A percentile compares a stretch with the other conserved stretches of the same genome.
These are phyloP conservation scores for Nasonovia ribisnigri DNA, from an alignment of 2,888 invertebrate genomes.

Conservation along the genomic window DNA sequence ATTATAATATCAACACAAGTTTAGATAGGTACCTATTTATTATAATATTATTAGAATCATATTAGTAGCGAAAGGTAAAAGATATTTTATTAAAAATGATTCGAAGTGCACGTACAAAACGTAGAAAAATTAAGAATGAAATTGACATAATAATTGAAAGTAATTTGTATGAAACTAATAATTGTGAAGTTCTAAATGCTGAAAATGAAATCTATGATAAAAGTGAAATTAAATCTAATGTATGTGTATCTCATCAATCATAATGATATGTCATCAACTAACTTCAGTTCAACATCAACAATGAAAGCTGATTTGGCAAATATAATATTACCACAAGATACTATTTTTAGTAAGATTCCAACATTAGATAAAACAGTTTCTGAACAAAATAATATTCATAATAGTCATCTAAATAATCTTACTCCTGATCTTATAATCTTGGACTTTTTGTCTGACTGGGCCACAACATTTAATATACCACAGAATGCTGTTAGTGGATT, in stretches of 20 bases:
- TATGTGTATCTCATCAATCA: neutral
- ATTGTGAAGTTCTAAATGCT: neutral
- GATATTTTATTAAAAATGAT: neutral
- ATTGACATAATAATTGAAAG: neutral
- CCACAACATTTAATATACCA: neutral
- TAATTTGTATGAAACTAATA: neutral
- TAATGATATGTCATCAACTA: neutral
- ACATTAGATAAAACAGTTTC: neutral
- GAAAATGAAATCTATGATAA: neutral
- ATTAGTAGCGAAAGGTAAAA: neutral
- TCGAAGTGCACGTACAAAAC: neutral
- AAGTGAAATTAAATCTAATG: neutral
- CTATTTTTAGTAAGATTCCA: neutral
- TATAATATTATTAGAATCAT: neutral
- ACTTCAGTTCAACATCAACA: neutral
- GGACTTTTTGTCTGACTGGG: neutral
- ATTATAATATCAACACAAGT: neutral
- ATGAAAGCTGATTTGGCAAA: neutral
- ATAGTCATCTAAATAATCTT: neutral
- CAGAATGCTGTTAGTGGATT: neutral
- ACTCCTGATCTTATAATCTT: neutral
- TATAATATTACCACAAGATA: neutral
- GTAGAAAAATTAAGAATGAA: slow-evolving; percentile 4
- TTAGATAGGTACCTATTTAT: neutral
- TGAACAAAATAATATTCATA: neutral